These are phyloP conservation scores for Platysternon megacephalum DNA, from an alignment of 2,113 vertebrate species.

Conservation along the genomic window DNA sequence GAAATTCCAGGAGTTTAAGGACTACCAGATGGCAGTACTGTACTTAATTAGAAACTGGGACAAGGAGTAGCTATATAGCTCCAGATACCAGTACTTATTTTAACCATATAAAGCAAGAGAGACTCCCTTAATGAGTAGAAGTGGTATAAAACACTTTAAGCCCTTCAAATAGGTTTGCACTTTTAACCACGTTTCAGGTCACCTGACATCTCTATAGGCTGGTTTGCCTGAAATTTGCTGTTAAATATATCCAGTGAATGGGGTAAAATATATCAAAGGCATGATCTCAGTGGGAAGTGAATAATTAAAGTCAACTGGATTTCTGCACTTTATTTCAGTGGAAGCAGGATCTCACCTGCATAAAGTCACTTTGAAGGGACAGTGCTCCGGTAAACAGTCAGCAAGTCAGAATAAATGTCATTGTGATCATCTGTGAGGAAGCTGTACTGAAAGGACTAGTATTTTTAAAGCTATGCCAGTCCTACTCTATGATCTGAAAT, in stretches of 20 bases:
- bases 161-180: not conserved
- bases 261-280: not conserved
- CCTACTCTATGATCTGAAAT: not conserved
- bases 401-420: not conserved
- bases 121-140: not conserved
- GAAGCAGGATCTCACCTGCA: not conserved
- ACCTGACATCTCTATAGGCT: not conserved
- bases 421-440: not conserved
- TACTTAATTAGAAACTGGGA: not conserved
- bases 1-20: not conserved
- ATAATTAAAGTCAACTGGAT: not conserved
- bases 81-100: not conserved
- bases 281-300: not conserved
- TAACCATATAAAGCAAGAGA: not conserved
- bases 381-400: not conserved
- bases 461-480: not conserved
- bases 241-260: not conserved
- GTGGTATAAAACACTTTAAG: fast-evolving
- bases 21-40: constrained; percentile 15
- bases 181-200: not conserved
- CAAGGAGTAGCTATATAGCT: not conserved
- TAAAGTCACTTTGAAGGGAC: not conserved
- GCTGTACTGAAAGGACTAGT: not conserved
- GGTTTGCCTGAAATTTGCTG: not conserved
- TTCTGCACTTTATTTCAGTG: not conserved